Conservation (phyloP, 2,888 invertebrate genomes). For the Pristionchus maxplancki region DNA sequence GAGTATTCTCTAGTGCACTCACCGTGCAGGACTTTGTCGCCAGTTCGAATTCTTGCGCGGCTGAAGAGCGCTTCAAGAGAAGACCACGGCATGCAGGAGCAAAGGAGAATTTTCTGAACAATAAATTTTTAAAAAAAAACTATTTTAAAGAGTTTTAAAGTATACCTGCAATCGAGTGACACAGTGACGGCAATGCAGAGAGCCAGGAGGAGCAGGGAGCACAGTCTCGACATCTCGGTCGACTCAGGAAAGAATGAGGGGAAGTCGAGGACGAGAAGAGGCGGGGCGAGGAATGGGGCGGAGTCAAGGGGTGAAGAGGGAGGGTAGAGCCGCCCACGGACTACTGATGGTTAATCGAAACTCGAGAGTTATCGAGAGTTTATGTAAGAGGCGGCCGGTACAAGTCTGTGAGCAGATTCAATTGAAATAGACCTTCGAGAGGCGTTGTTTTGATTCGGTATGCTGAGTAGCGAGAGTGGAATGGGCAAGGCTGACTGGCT, state of each 20-base stretch:
- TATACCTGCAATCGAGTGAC: conserved; percentile 34
- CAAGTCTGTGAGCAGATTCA: too few species aligned
- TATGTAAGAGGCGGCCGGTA: too few species aligned
- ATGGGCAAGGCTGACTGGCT: background rate
- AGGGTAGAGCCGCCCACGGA: background rate
- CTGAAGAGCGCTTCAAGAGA: conserved; percentile 64
- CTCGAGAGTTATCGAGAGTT: background rate
- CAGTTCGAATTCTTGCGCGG: conserved; percentile 40
- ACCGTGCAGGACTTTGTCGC: conserved; percentile 45
- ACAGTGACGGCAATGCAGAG: background rate
- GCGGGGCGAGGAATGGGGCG: background rate
- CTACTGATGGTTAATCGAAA: background rate
- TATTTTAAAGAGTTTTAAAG: background rate
- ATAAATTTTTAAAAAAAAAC: background rate
- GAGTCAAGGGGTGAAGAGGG: background rate
- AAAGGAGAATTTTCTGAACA: conserved; percentile 70
- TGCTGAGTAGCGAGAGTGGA: background rate
- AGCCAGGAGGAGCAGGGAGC: background rate
- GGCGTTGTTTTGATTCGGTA: background rate
- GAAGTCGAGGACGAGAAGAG: background rate
- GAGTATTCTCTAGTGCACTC: background rate
- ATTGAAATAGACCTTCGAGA: background rate
- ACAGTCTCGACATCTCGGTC: conserved; percentile 24
- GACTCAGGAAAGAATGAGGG: background rate
- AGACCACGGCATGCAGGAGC: conserved; percentile 72